A percentile compares a stretch with the other conserved stretches of the same genome.
These are phyloP conservation scores for Eristalis arbustorum DNA, from an alignment of 2,888 invertebrate genomes.

Conservation along the genomic window DNA sequence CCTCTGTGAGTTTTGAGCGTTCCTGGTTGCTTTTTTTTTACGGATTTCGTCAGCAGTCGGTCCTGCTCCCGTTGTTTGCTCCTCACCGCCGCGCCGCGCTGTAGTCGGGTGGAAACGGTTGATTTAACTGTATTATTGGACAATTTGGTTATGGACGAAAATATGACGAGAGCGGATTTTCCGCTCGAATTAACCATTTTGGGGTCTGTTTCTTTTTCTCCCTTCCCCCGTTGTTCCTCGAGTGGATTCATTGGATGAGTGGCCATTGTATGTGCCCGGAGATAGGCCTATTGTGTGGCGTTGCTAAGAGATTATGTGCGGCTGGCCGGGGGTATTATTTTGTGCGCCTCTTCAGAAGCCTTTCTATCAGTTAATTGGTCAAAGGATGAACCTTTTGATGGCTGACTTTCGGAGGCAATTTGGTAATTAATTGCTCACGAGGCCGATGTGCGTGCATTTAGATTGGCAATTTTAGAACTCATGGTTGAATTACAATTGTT, in stretches of 20 bases:
- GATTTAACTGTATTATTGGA: slow-evolving; percentile 62
- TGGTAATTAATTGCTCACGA: not conserved
- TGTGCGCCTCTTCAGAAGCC: not conserved
- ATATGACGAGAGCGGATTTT: slow-evolving; percentile 67
- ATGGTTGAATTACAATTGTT: too few species aligned
- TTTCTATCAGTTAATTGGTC: not conserved
- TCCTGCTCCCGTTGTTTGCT: not conserved
- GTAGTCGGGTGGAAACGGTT: slow-evolving; percentile 22
- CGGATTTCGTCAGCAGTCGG: not conserved
- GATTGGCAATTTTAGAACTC: not conserved
- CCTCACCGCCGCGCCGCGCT: not conserved
- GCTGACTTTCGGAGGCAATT: not conserved
- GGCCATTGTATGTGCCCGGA: not conserved
- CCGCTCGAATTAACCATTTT: slow-evolving; percentile 48
- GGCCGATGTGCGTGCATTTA: not conserved
- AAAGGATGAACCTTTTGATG: not conserved
- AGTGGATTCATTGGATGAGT: not conserved
- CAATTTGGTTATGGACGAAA: slow-evolving; percentile 66
- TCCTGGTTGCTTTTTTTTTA: slow-evolving; percentile 6
- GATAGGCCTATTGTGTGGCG: not conserved
- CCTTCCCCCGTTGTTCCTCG: not conserved
- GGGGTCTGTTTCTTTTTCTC: not conserved
- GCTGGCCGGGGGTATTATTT: not conserved
- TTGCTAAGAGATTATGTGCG: not conserved
- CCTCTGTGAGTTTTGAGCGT: slow-evolving; percentile 7